Conservation (phyloP, 2,888 invertebrate genomes). For the Pomacea canaliculata region DNA sequence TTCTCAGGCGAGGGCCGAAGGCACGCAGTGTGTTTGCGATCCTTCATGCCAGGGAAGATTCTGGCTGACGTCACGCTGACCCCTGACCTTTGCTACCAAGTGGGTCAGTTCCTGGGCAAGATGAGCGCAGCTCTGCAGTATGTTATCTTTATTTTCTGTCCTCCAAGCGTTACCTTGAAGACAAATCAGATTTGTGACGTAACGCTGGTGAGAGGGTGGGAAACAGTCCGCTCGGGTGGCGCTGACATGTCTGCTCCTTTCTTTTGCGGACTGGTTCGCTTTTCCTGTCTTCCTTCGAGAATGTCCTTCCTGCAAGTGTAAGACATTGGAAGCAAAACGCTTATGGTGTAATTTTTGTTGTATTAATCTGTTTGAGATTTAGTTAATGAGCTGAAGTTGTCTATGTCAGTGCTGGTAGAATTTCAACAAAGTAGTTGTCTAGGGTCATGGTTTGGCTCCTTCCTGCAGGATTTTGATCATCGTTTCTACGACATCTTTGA, state of each 20-base stretch:
- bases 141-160: neutral
- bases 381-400: too few species aligned
- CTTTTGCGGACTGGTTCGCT: too few species aligned
- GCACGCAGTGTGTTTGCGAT: constrained; percentile 81
- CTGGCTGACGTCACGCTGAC: constrained; percentile 77
- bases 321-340: too few species aligned
- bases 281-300: too few species aligned
- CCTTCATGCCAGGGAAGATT: constrained; percentile 81
- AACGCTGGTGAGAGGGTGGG: too few species aligned
- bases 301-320: too few species aligned
- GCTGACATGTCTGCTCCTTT: too few species aligned
- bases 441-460: neutral
- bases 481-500: constrained; percentile 78
- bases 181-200: too few species aligned
- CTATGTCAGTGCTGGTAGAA: neutral
- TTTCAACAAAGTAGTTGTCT: neutral
- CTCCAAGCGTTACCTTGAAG: too few species aligned
- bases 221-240: too few species aligned
- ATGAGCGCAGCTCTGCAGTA: constrained; percentile 80
- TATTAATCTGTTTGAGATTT: too few species aligned
- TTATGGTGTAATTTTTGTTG: too few species aligned
- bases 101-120: constrained; percentile 81
- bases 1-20: constrained; percentile 21
- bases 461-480: constrained; percentile 79
- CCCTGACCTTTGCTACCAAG: constrained; percentile 77